Conservation (phyloP, 2,113 vertebrate species). For the Urocitellus parryii region DNA sequence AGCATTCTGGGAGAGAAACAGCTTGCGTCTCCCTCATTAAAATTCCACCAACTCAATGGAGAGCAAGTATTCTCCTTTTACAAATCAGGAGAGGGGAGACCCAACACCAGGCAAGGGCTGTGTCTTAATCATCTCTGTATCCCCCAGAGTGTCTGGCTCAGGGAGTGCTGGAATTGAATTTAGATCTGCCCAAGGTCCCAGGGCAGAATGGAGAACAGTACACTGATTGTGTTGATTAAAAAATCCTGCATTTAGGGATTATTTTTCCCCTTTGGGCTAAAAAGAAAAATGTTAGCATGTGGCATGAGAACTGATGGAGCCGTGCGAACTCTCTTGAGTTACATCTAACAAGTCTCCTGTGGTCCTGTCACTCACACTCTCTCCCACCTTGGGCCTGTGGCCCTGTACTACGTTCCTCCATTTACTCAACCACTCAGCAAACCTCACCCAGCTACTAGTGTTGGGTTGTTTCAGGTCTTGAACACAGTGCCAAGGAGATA, state of each 20-base stretch:
- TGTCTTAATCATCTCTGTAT: slow-evolving; percentile 34
- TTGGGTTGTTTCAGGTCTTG: background rate
- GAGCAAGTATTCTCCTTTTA: slow-evolving; percentile 15
- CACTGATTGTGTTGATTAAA: slow-evolving; percentile 52
- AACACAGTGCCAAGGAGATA: background rate
- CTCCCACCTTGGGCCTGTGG: background rate
- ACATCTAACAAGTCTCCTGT: background rate
- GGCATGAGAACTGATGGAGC: background rate
- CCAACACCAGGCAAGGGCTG: background rate
- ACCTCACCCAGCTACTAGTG: background rate
- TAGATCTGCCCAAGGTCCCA: slow-evolving; percentile 20
- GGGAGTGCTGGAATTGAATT: slow-evolving; percentile 24
- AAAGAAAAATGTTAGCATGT: slow-evolving; percentile 49
- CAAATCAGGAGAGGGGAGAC: slow-evolving; percentile 10
- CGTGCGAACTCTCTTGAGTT: background rate
- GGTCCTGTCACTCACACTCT: background rate
- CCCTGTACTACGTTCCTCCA: background rate
- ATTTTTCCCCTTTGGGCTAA: slow-evolving; percentile 28
- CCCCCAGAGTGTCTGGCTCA: background rate
- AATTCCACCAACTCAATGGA: slow-evolving; percentile 2
- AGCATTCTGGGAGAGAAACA: background rate
- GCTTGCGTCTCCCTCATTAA: background rate
- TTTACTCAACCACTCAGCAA: background rate
- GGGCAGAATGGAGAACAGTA: background rate
- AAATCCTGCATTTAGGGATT: slow-evolving; percentile 24